Base-by-base conservation (phyloP, 2,113 vertebrate species). In the Cheirogaleus medius region DNA sequence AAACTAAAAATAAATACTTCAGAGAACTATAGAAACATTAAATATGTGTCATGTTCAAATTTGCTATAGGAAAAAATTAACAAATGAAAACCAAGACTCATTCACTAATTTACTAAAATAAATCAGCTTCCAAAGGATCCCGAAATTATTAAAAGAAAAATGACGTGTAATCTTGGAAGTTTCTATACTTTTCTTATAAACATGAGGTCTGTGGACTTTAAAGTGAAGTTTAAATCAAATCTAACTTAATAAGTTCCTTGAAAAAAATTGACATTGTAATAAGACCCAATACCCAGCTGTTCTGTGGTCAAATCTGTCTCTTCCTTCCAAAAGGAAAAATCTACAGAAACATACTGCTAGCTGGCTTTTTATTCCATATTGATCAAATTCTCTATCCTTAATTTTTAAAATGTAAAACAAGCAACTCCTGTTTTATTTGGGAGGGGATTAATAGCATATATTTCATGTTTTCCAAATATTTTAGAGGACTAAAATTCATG, bases 211-310 rank as follows among this genome's bases (percentile, higher is more conserved):
- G 96, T 78, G 64, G 83, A 97, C 82, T 98, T 97, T 87, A 96
- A 97, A 98, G 95, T 68, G 64, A 97, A 97, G 0, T 84, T 0
- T 7, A 96, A 97, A 97, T 89, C 96, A 95, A 97, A 97, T 73
- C 42, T 25, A 32, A 47, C 84, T 97, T 93, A 94, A 27, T 68
- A 95, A 97, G 92, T 87, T 98, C 95, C 97, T 91, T 93, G 74
- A 37, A 15, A 97, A 98, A 94, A 98, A 98, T 20, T 82, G 96
- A 60, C 32, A 81, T 54, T 98, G 97, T 97, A 98, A 98, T 88
- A 54, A 94, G 97, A 98, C 97, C 97, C 97, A 92, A 68, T 78
- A 86, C 94, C 97, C 98, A 98, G 98, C 97, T 98, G 96, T 97
- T 98, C 96, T 97, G 73, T 80, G 96, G 87, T 97, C 98, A 98